A percentile compares a stretch with the other conserved stretches of the same genome.
Evolutionary conservation across 2,113 vertebrate genomes (phyloP).

Genomic region (Micronycteris hirsuta): DNA sequence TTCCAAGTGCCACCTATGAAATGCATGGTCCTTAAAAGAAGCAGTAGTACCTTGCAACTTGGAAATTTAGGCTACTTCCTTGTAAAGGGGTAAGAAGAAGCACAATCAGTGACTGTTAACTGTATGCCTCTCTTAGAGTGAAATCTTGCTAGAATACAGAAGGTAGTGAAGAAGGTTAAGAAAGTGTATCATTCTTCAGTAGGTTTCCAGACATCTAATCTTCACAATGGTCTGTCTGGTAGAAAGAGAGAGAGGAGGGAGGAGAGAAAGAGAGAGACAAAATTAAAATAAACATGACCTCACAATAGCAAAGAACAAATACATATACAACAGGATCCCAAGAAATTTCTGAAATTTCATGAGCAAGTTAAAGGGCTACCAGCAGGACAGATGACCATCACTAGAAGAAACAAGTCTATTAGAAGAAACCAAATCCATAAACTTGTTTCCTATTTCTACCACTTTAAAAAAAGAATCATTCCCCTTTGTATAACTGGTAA

Average conservation of each 20-base stretch:
- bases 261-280: background rate
- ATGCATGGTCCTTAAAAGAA: constrained; percentile 16
- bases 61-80: background rate
- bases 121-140: background rate
- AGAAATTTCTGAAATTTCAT: background rate
- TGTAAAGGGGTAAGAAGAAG: background rate
- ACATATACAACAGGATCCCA: background rate
- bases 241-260: background rate
- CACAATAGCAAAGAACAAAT: constrained; percentile 3
- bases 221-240: background rate
- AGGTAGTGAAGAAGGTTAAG: background rate
- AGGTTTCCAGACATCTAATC: background rate
- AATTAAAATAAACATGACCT: background rate
- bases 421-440: background rate
- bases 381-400: background rate
- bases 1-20: background rate
- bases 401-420: background rate
- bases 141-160: background rate
- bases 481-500: background rate
- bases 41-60: background rate
- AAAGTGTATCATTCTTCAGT: background rate
- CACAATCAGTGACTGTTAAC: background rate
- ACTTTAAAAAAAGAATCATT: background rate
- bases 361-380: background rate
- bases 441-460: background rate